Conservation (phyloP, 2,797 vertebrate genomes). For the Crocodylus rhombifer region DNA sequence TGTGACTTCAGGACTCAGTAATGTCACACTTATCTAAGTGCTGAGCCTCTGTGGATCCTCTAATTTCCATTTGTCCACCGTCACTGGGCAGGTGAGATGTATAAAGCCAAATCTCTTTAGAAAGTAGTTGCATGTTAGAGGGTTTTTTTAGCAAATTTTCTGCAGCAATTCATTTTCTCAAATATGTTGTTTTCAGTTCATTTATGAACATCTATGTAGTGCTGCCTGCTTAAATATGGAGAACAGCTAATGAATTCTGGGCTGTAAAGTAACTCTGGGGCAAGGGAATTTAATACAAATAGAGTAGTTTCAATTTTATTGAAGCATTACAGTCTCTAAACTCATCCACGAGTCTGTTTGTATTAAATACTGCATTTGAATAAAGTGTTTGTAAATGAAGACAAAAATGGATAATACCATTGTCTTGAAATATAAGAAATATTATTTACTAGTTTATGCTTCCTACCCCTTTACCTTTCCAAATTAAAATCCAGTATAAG, state of each 20-base stretch:
- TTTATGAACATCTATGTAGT: constrained; percentile 4
- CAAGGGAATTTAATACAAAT: background rate
- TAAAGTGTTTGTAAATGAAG: background rate
- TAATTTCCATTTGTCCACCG: background rate
- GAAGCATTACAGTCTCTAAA: background rate
- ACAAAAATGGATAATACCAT: fast-evolving
- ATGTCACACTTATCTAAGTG: background rate
- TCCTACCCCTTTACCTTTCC: background rate
- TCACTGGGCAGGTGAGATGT: background rate
- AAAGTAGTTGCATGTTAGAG: background rate
- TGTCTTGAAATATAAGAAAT: background rate
- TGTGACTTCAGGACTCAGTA: background rate
- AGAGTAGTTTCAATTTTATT: background rate
- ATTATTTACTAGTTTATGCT: fast-evolving
- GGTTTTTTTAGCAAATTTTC: background rate
- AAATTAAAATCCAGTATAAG: background rate
- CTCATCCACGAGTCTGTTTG: background rate
- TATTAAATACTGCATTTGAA: background rate
- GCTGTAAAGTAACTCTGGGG: background rate
- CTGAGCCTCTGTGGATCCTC: background rate
- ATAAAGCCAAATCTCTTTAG: background rate
- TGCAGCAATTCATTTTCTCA: background rate
- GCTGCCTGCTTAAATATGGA: constrained; percentile 3
- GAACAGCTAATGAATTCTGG: background rate
- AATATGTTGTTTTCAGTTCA: background rate